A percentile compares a stretch with the other conserved stretches of the same genome.
phyloP scores from a whole-genome alignment of 2,888 invertebrate genomes.

The Smittia aterrima region DNA sequence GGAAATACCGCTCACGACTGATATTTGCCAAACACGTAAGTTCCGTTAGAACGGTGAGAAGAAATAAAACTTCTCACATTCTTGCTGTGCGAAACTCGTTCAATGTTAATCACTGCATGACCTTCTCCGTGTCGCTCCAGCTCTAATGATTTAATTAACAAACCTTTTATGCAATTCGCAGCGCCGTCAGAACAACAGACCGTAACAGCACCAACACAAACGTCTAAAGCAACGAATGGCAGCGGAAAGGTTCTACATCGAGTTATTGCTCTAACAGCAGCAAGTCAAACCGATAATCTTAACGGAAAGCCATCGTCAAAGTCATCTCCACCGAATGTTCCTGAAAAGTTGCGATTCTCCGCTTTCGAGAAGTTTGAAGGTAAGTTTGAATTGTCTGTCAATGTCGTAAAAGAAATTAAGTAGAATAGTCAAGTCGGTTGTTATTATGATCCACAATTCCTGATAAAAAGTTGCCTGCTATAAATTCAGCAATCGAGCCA shows the following conservation, averaged over 20 bases:
- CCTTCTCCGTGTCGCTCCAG: no score
- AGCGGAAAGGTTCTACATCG: slow-evolving; percentile 73
- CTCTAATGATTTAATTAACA: background rate
- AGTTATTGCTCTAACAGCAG: slow-evolving; percentile 78
- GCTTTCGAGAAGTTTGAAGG: slow-evolving; percentile 92
- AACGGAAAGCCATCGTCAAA: slow-evolving; percentile 47
- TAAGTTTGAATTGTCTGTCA: slow-evolving; percentile 56
- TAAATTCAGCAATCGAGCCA: no score
- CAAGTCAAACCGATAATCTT: slow-evolving; percentile 56
- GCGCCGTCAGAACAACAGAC: background rate
- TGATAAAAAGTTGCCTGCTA: no score
- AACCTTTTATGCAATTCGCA: background rate
- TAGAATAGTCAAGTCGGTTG: no score
- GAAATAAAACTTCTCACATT: no score
- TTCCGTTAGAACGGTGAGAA: background rate
- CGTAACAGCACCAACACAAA: background rate
- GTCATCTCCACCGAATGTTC: slow-evolving; percentile 73
- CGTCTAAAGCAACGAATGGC: background rate
- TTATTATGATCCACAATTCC: no score
- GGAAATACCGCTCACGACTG: slow-evolving; percentile 49
- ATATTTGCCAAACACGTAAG: slow-evolving; percentile 43
- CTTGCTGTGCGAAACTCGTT: background rate
- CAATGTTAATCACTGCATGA: no score
- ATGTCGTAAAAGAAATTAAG: no score
- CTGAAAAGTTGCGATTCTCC: slow-evolving; percentile 82